Percentiles rank a stretch among this genome's conserved stretches.
These are phyloP conservation scores for Syndactyla subalaris DNA, from an alignment of 2,797 vertebrate species.

Conservation along the genomic window DNA sequence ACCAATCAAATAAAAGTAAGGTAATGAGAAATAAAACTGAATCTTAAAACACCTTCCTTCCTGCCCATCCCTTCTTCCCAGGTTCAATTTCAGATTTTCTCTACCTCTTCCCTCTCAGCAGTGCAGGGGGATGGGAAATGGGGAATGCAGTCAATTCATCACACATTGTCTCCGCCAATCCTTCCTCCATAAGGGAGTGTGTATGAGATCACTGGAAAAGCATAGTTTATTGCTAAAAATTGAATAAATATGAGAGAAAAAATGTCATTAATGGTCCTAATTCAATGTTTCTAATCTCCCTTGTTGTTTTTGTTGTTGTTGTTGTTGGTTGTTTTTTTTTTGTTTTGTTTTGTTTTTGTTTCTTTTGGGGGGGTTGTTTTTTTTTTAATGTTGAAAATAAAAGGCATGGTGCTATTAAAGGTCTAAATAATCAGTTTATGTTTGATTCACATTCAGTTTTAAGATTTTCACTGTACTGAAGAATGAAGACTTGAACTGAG, in stretches of 20 bases:
- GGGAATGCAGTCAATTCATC: background rate
- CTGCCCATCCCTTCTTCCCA: background rate
- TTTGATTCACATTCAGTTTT: background rate
- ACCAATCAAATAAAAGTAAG: background rate
- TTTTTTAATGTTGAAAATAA: background rate
- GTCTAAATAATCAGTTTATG: background rate
- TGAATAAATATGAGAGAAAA: background rate
- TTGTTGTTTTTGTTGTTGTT: background rate
- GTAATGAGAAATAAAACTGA: background rate
- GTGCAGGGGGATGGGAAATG: background rate
- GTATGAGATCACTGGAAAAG: background rate
- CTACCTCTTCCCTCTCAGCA: accelerated
- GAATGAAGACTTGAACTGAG: background rate
- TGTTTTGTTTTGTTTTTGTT: too few relatives aligned
- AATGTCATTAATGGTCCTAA: accelerated
- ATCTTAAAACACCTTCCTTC: background rate
- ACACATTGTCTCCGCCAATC: background rate
- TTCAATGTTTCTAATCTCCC: background rate
- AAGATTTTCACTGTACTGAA: background rate
- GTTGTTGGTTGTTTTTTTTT: background rate
- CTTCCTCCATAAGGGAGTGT: background rate
- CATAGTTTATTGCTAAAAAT: background rate
- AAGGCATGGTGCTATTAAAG: background rate
- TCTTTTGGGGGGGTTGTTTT: too few relatives aligned
- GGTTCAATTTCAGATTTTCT: background rate